Percentiles rank a stretch among this genome's conserved stretches.
Evolutionary conservation across 2,113 vertebrate genomes (phyloP).

Genomic region (Mionectes macconnelli): DNA sequence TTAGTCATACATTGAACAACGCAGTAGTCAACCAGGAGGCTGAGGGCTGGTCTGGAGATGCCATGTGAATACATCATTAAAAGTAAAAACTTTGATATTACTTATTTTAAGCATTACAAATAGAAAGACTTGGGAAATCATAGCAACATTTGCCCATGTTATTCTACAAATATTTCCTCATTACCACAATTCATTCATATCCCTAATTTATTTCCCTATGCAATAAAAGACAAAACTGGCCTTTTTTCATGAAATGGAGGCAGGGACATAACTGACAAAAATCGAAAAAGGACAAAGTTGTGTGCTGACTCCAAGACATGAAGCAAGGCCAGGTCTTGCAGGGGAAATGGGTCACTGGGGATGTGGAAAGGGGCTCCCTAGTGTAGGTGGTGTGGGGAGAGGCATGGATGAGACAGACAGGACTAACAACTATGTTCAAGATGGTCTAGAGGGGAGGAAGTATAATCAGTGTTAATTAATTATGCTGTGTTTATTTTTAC

Average conservation of each 20-base stretch:
- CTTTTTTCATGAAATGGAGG: not conserved
- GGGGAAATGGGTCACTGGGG: not conserved
- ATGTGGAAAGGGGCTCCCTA: not conserved
- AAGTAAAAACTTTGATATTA: not conserved
- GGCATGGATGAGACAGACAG: not conserved
- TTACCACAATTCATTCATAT: not conserved
- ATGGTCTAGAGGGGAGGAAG: not conserved
- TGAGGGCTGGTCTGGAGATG: not conserved
- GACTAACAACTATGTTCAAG: not conserved
- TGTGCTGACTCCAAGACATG: rapidly evolving
- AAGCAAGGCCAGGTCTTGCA: not conserved
- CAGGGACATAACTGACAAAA: not conserved
- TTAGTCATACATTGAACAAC: not conserved
- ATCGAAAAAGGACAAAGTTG: not conserved
- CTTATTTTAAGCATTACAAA: not conserved
- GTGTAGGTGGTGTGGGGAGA: not conserved
- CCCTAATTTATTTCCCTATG: not conserved
- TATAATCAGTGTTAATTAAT: constrained; percentile 54
- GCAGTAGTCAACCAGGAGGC: not conserved
- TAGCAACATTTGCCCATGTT: not conserved
- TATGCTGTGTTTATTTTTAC: constrained; percentile 53
- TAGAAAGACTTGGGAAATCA: not conserved
- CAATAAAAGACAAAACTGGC: not conserved
- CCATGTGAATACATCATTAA: not conserved
- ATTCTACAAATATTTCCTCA: not conserved